Evolutionary conservation across 1,140 invertebrate species (phyloP), one percentile per base, ranked within the genome.

Genomic region (Trichogramma pretiosum): DNA sequence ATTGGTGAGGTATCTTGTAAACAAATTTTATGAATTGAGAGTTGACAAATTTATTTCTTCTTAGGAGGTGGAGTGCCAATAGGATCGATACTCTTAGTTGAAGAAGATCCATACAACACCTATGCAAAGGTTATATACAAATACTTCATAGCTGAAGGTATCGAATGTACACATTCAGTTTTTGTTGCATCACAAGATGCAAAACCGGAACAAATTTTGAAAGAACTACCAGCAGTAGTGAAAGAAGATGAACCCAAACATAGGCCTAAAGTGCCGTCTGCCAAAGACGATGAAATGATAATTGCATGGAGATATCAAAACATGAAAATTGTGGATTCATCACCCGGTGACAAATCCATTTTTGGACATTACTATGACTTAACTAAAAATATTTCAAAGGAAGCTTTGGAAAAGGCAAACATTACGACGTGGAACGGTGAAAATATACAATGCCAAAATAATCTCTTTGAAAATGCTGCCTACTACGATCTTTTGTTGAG

Each of bases 241-340:
- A n/a, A n/a, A n/a, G n/a, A n/a, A n/a, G 57, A 62, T 46, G 51
- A 54, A 32, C 62, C 63, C 37, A 48, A 24, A 50, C 57, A 14
- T 54, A 59, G 40, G 2, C 17, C 11, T 38, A 46, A 43, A 50
- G 21, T 46, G 53, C 54, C 49, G 9, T 2, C 8, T 26, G 43
- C 43, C 43, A 41, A 46, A 37, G 61, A 70, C 45, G 75, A 81
- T 38, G 75, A 83, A 53, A 81, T 91, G 79, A 82, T 83, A 60
- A 91, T 92, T 64, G 88, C 89, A 5, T 92, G 88, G 84, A 74
- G 87, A 39, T 92, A 92, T 67, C 81, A 87, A 59, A 80, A 85
- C 53, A 73, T 88, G 57, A 79, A 77, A 28, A 59, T 77, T 56
- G 72, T 84, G 2, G 78, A 86, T 56, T 79, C 81, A 5, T 70